Evolutionary conservation across 2,888 invertebrate genomes (phyloP).

Genomic region (Amblyjoppa fuscipennis): DNA sequence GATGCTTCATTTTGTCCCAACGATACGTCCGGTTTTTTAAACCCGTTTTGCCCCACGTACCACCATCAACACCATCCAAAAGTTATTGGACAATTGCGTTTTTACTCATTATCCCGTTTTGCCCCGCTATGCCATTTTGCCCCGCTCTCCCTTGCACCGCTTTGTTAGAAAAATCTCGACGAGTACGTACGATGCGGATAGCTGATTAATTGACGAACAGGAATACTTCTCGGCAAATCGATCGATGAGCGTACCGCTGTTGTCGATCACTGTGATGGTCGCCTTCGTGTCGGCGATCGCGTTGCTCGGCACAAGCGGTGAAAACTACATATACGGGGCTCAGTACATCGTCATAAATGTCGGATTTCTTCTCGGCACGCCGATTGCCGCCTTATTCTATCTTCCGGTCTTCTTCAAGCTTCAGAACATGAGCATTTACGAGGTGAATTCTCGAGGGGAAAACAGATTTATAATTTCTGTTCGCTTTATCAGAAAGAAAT

Average conservation of each 20-base stretch:
- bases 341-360: conserved; percentile 93
- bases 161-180: background rate
- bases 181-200: conserved; percentile 37
- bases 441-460: conserved; percentile 85
- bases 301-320: conserved; percentile 94
- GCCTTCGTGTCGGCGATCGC: conserved; percentile 97
- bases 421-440: conserved; percentile 94
- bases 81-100: no score
- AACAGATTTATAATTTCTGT: background rate
- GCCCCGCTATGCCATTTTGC: no score
- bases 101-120: no score
- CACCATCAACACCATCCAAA: no score
- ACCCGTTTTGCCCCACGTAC: no score
- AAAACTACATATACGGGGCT: conserved; percentile 94
- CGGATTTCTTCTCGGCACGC: conserved; percentile 91
- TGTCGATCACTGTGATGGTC: conserved; percentile 96
- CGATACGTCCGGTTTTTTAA: no score
- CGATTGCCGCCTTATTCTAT: conserved; percentile 91
- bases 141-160: background rate
- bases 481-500: background rate
- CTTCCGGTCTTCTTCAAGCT: conserved; percentile 94
- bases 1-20: no score
- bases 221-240: conserved; percentile 94
- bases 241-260: conserved; percentile 92
- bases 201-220: conserved; percentile 83